A percentile compares a stretch with the other conserved stretches of the same genome.
Conservation (phyloP, 2,113 vertebrate genomes). For the Leptobrachium ailaonicum region DNA sequence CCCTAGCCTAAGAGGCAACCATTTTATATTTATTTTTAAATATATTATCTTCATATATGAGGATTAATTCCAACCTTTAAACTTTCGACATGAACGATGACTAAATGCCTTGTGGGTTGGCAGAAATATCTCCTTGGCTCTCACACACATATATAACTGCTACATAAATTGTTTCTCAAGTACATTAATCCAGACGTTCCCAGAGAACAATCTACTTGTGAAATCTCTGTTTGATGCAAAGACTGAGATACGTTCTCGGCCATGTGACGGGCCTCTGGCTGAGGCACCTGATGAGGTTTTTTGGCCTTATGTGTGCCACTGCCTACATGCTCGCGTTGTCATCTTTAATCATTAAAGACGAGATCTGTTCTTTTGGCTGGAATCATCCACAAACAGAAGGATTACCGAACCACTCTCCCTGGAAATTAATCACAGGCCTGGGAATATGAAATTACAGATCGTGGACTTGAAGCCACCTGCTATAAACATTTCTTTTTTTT, state of each 20-base stretch:
- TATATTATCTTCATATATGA: too few species aligned
- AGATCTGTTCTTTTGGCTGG: neutral
- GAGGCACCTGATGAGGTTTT: neutral
- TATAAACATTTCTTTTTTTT: neutral
- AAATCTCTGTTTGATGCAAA: neutral
- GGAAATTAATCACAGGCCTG: neutral
- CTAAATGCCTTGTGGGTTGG: too few species aligned
- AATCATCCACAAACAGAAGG: neutral
- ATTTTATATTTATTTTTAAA: too few species aligned
- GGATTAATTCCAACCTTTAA: too few species aligned
- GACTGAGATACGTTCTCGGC: neutral
- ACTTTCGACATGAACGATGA: too few species aligned
- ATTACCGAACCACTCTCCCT: neutral
- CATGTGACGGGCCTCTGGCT: neutral
- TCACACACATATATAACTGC: too few species aligned
- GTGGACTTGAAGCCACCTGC: neutral
- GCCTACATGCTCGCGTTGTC: neutral
- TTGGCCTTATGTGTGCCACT: neutral
- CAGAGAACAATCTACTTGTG: neutral
- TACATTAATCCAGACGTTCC: too few species aligned
- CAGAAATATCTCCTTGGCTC: too few species aligned
- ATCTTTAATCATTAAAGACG: neutral
- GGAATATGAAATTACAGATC: neutral
- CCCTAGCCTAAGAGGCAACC: too few species aligned
- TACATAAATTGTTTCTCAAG: too few species aligned